These are phyloP conservation scores for Drosophila sp. DNA, from an alignment of 1,140 invertebrate genomes.

Conservation along the genomic window DNA sequence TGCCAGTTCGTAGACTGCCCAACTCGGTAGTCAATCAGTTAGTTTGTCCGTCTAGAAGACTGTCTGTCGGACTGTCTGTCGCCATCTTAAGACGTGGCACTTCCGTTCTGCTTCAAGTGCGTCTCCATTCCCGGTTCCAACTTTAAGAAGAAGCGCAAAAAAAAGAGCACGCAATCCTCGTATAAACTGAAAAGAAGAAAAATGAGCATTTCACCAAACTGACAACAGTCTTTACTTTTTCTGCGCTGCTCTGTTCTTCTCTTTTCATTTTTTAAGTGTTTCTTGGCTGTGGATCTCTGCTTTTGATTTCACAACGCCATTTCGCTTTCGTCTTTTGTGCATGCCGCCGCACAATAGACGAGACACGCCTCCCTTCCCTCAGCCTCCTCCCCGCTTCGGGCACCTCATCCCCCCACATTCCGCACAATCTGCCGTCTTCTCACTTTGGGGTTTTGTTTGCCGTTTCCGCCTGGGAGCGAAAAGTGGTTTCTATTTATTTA, in stretches of 20 bases:
- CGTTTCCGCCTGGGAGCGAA: constrained; percentile 62
- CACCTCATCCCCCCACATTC: too few relatives aligned
- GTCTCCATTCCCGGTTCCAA: constrained; percentile 10
- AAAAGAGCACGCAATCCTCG: constrained; percentile 3
- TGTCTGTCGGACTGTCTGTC: constrained; percentile 24
- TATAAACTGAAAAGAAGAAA: constrained; percentile 42
- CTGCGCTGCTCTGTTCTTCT: too few relatives aligned
- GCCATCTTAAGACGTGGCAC: constrained; percentile 72
- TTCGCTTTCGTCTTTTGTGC: constrained; percentile 35
- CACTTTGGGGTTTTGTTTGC: constrained; percentile 48
- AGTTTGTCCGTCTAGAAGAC: constrained; percentile 17
- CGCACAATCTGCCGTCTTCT: background rate
- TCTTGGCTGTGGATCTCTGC: constrained; percentile 29
- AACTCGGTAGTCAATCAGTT: constrained; percentile 35
- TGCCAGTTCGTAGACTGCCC: constrained; percentile 48
- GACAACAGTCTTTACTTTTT: too few relatives aligned
- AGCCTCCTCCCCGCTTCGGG: too few relatives aligned
- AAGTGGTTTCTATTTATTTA: constrained; percentile 80
- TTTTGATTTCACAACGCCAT: constrained; percentile 47
- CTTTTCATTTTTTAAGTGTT: constrained; percentile 47
- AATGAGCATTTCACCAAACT: constrained; percentile 71
- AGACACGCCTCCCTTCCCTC: background rate
- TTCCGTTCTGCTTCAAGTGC: constrained; percentile 74
- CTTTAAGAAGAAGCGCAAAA: background rate
- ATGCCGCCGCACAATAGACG: constrained; percentile 30